Conservation (phyloP, 2,888 invertebrate species). For the Agrochola lota region DNA sequence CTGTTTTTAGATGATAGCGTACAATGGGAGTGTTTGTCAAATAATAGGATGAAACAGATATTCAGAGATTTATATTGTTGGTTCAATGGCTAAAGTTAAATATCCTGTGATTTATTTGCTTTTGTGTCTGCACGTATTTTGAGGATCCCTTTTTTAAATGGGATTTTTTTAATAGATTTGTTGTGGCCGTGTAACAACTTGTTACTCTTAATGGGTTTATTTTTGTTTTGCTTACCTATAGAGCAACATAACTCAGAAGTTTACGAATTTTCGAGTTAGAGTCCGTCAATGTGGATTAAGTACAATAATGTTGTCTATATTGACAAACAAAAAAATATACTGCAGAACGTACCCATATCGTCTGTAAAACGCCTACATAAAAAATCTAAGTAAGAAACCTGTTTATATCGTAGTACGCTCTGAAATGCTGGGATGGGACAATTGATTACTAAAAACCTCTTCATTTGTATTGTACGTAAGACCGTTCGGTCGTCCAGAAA, state of each 20-base stretch:
- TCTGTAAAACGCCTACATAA: neutral
- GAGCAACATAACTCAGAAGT: neutral
- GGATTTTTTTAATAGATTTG: conserved; percentile 18
- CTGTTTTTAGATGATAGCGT: conserved; percentile 78
- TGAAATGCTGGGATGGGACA: conserved; percentile 50
- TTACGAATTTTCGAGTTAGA: neutral
- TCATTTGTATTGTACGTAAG: conserved; percentile 65
- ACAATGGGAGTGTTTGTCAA: conserved; percentile 73
- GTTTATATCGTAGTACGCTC: conserved; percentile 16
- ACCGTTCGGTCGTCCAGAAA: conserved; percentile 72
- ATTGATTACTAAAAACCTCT: conserved; percentile 66
- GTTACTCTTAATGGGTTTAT: neutral
- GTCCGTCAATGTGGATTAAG: neutral
- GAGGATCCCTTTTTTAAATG: conserved; percentile 9
- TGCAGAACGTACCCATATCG: neutral
- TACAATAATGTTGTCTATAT: neutral
- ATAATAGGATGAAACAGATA: conserved; percentile 77
- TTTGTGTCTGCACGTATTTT: conserved; percentile 52
- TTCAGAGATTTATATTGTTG: conserved; percentile 74
- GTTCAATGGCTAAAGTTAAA: conserved; percentile 68
- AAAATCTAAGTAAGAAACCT: neutral
- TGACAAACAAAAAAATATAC: neutral
- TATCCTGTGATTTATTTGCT: conserved; percentile 66
- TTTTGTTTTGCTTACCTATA: neutral
- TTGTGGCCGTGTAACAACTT: neutral